A percentile compares a stretch with the other conserved stretches of the same genome.
phyloP scores from a whole-genome alignment of 2,113 vertebrate genomes.

The Scortum barcoo region DNA sequence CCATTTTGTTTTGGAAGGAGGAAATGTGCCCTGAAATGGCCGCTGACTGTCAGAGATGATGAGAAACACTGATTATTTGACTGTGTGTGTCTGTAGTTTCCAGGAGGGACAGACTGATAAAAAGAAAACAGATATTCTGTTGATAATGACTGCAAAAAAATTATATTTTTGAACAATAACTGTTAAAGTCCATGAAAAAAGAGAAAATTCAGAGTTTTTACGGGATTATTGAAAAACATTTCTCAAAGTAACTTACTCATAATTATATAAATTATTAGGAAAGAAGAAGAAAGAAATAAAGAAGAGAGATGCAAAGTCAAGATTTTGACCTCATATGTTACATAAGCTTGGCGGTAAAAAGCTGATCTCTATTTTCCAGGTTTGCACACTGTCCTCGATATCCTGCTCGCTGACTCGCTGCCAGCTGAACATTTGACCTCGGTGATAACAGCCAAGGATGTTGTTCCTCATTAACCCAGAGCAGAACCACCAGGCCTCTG shows the following conservation, averaged over 20 bases:
- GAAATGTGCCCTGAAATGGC: conserved; percentile 64
- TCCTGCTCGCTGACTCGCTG: neutral
- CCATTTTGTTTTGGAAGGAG: conserved; percentile 67
- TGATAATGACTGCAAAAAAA: neutral
- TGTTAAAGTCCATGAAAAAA: neutral
- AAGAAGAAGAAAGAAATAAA: too few relatives aligned
- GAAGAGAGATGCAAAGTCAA: neutral
- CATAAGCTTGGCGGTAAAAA: neutral
- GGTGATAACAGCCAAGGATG: conserved; percentile 54
- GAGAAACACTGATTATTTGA: neutral
- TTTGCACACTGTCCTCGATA: neutral
- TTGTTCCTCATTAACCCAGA: conserved; percentile 61
- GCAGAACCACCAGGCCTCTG: neutral
- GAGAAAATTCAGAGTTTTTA: too few relatives aligned
- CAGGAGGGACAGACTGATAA: conserved; percentile 3
- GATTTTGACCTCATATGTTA: neutral
- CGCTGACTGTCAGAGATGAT: neutral
- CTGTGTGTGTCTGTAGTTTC: neutral
- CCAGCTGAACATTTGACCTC: conserved; percentile 59
- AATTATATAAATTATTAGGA: neutral
- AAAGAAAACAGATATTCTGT: neutral
- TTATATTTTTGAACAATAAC: neutral
- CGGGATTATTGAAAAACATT: neutral
- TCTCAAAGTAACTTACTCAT: neutral
- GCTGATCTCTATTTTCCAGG: neutral